Evolutionary conservation across 2,797 vertebrate genomes (phyloP).

Genomic region (Lagorchestes hirsutus): DNA sequence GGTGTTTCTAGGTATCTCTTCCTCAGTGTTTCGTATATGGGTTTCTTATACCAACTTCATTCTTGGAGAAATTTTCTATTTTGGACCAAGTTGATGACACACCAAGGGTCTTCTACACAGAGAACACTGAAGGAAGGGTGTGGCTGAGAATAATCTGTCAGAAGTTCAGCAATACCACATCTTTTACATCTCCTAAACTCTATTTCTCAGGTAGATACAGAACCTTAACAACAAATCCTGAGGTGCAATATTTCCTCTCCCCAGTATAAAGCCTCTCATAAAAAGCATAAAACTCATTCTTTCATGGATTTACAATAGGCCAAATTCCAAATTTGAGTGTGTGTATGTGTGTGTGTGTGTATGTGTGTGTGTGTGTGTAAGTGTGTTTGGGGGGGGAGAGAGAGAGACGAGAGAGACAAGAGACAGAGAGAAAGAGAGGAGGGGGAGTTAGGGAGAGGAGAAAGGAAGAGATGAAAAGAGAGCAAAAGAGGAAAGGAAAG

Average conservation of each 20-base stretch:
- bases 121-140: background rate
- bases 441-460: too few species aligned
- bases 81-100: background rate
- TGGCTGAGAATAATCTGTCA: background rate
- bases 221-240: background rate
- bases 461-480: background rate
- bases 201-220: background rate
- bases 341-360: background rate
- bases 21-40: background rate
- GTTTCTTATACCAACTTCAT: background rate
- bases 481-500: background rate
- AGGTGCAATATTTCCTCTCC: background rate
- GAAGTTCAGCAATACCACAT: background rate
- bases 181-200: background rate
- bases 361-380: too few species aligned
- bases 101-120: background rate
- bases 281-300: slow-evolving; percentile 27
- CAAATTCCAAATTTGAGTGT: background rate
- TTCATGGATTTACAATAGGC: slow-evolving; percentile 41
- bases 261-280: slow-evolving; percentile 22
- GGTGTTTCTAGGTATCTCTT: background rate
- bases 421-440: background rate
- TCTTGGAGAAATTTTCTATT: background rate
- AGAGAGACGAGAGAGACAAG: background rate
- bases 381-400: too few species aligned